Conservation (phyloP, 2,888 invertebrate genomes). For the Cephus rjabovi region DNA sequence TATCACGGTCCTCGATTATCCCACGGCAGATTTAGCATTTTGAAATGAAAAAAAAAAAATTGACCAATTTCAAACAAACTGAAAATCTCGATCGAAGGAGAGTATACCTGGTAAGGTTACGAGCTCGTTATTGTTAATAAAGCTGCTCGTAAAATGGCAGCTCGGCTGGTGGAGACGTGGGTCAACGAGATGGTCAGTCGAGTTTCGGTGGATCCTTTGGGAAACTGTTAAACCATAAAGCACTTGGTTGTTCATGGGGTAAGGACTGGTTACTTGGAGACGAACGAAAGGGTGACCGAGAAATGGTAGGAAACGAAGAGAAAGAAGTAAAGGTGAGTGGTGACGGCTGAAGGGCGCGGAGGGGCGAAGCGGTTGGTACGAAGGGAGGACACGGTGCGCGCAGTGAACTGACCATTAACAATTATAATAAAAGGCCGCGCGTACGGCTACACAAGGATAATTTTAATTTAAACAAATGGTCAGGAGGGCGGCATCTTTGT, state of each 20-base stretch:
- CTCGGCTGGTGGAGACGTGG: constrained; percentile 23
- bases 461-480: constrained; percentile 67
- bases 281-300: not conserved
- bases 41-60: not conserved
- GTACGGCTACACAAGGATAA: constrained; percentile 52
- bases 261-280: constrained; percentile 1
- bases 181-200: constrained; percentile 36
- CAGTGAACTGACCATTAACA: constrained; percentile 52
- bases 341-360: constrained; percentile 15
- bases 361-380: not conserved
- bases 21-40: not conserved
- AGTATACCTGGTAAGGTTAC: not conserved
- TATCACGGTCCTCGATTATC: not conserved
- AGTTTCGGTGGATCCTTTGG: constrained; percentile 19
- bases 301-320: not conserved
- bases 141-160: constrained; percentile 49
- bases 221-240: constrained; percentile 39
- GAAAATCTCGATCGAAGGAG: not conserved
- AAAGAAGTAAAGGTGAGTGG: not conserved
- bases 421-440: constrained; percentile 56
- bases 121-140: constrained; percentile 54
- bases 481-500: constrained; percentile 66
- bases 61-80: not conserved
- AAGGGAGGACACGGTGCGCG: constrained; percentile 20
- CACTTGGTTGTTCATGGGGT: constrained; percentile 19